phyloP scores from a whole-genome alignment of 2,797 vertebrate genomes.

The Myripristis murdjan region DNA sequence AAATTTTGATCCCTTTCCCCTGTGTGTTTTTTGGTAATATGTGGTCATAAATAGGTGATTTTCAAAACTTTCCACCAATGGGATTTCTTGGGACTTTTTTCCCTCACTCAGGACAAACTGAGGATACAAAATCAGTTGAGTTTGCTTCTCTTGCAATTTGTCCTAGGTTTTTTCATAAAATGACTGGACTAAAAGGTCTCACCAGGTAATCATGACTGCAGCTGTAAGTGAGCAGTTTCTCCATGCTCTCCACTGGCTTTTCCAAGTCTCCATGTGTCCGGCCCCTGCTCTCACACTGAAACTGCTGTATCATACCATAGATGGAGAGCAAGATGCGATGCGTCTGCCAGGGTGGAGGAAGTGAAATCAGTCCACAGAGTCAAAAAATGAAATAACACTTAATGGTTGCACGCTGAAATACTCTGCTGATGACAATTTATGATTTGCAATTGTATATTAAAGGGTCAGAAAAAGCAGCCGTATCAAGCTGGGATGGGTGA shows the following conservation, averaged over 20 bases:
- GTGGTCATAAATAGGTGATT: too few species aligned
- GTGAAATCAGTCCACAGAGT: neutral
- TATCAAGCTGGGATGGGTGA: neutral
- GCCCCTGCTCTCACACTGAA: slow-evolving; percentile 68
- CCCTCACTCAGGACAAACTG: too few species aligned
- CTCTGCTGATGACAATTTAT: neutral
- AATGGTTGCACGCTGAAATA: rapidly evolving
- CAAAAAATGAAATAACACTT: neutral
- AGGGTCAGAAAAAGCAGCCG: neutral
- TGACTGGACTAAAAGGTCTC: too few species aligned
- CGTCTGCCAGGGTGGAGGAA: slow-evolving; percentile 54
- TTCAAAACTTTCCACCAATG: too few species aligned
- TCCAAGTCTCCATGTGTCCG: slow-evolving; percentile 51
- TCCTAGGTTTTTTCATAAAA: too few species aligned
- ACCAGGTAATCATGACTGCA: slow-evolving; percentile 77
- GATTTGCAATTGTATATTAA: neutral
- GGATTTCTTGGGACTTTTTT: too few species aligned
- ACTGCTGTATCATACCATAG: slow-evolving; percentile 75
- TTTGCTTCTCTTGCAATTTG: too few species aligned
- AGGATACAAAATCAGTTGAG: too few species aligned
- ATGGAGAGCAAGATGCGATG: slow-evolving; percentile 80
- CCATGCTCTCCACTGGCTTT: slow-evolving; percentile 77
- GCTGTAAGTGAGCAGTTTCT: slow-evolving; percentile 74
- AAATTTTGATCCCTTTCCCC: too few species aligned
- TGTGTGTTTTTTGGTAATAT: too few species aligned